Base-by-base conservation (phyloP, 2,113 vertebrate genomes). In the Podilymbus podiceps region DNA sequence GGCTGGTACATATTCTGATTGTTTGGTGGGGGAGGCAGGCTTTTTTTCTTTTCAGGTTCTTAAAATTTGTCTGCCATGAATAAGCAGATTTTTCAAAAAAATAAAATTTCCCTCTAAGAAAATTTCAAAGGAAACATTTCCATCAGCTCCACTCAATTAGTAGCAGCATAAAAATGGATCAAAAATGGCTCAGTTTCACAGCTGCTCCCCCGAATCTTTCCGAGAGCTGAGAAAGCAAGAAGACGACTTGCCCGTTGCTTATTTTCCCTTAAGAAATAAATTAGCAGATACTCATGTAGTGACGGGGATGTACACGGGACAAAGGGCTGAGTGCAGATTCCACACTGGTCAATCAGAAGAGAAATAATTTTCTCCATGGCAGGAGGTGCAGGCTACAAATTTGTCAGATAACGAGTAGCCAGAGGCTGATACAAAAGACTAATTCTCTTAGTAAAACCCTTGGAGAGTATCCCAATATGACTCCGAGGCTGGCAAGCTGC, bases 391-490 rank as follows among this genome's bases (percentile, higher is more conserved):
- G 67, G 85, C 78, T 76, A 79, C 88, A 88, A 62, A 91, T 95
- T 77, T 90, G 46, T 62, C 59, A 77, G 63, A 28, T 86, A 93
- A 91, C 13, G 11, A 97, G 90, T 77, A 96, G 90, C 88, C 88
- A 74, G 91, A 74, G 91, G 93, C 88, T 93, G 85, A 90, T 83
- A 95, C 22, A 83, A 94, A 88, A 94, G 95, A 85, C 75, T 85
- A 91, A 88, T 91, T 95, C 93, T 88, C 90, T 83, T 38, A 69
- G 62, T 76, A 76, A 90, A 94, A 58, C 63, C 85, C 88, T 93
- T 68, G 89, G 94, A 91, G 94, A 94, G 71, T 72, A 89, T 94
- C 74, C 91, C 93, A 80, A 27, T 47, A 50, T 2, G 42, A 80
- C n/a, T 80, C 63, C 5, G 5, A 95, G 67, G 62, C 91, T 71